Conservation (phyloP, 2,113 vertebrate genomes). For the Toxostoma redivivum region DNA sequence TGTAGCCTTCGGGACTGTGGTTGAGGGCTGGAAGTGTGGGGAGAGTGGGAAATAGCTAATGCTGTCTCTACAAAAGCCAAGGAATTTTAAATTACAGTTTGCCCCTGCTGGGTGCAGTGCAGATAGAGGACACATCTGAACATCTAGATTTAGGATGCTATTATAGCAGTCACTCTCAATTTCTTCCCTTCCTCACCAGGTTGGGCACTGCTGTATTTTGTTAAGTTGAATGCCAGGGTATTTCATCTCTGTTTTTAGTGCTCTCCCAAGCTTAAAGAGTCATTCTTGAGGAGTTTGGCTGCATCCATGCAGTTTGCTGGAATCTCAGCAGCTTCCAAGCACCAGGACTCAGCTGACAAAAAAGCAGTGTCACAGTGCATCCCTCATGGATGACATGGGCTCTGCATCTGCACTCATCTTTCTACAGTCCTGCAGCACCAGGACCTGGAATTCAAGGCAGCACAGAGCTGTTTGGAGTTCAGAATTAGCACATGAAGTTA, state of each 20-base stretch:
- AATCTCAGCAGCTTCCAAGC: not conserved
- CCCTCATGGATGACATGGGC: accelerated
- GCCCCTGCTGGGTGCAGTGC: not conserved
- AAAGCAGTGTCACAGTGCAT: not conserved
- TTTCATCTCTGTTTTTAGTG: not conserved
- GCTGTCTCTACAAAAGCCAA: not conserved
- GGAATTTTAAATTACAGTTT: not conserved
- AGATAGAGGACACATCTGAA: not conserved
- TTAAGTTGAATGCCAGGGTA: not conserved
- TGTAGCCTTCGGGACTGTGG: not conserved
- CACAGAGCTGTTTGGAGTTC: not conserved
- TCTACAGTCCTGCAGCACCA: not conserved
- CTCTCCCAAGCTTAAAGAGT: not conserved
- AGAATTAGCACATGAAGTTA: not conserved
- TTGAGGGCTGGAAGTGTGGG: not conserved
- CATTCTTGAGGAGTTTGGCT: not conserved
- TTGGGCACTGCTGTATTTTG: not conserved
- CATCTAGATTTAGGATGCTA: not conserved
- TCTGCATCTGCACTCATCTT: not conserved
- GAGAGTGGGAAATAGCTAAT: not conserved
- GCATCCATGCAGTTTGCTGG: not conserved
- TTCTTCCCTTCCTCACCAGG: not conserved
- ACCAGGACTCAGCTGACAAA: not conserved
- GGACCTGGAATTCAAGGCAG: not conserved
- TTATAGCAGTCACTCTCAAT: accelerated